Conservation (phyloP, 2,797 vertebrate genomes). For the Bovichtus variegatus region DNA sequence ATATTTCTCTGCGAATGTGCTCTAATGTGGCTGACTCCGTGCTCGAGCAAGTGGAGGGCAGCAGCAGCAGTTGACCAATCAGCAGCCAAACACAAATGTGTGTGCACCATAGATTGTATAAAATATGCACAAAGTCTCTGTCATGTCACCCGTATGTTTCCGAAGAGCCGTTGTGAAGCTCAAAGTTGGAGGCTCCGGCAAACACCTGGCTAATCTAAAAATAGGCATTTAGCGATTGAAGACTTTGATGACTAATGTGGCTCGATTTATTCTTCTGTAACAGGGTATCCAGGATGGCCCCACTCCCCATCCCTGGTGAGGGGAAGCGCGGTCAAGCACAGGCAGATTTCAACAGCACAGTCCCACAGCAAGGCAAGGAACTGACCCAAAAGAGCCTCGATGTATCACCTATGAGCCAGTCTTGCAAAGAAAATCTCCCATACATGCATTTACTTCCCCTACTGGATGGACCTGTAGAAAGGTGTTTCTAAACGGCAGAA, state of each 20-base stretch:
- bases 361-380: neutral
- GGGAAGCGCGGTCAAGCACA: neutral
- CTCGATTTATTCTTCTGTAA: slow-evolving; percentile 14
- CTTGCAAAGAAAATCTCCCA: neutral
- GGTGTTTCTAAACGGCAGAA: slow-evolving; percentile 10
- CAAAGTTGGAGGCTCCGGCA: too few relatives aligned
- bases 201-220: too few relatives aligned
- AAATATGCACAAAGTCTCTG: too few relatives aligned
- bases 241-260: neutral
- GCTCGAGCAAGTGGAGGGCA: too few relatives aligned
- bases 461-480: neutral
- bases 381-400: neutral
- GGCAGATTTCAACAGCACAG: neutral
- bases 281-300: slow-evolving; percentile 11
- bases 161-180: too few relatives aligned
- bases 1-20: too few relatives aligned
- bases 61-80: too few relatives aligned
- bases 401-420: neutral
- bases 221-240: neutral
- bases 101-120: too few relatives aligned
- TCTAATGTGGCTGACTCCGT: too few relatives aligned
- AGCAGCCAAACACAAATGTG: too few relatives aligned
- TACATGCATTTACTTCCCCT: neutral
- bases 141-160: too few relatives aligned
- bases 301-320: slow-evolving; percentile 1